Base-by-base conservation (phyloP, 1,140 invertebrate genomes). In the Harpegnathos saltator region DNA sequence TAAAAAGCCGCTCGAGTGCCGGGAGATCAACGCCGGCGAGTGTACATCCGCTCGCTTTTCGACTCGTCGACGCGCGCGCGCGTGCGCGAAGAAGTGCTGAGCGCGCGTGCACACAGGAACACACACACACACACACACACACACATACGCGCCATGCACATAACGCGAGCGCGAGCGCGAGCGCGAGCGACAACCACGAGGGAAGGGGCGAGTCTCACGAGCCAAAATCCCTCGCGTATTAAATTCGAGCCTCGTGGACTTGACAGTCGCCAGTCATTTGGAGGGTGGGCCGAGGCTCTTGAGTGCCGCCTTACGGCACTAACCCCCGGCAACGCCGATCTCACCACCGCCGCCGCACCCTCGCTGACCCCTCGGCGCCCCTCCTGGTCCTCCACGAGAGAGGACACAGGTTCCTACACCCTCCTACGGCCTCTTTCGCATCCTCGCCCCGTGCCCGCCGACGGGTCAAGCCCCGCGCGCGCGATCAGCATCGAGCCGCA, bases 401-500 rank as follows among this genome's bases (percentile, higher is more conserved):
- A 84, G 75, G 63, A 81, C 82, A 75, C 44, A 48, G 54, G 66
- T 82, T 82, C 71, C 75, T 80, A 52, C 69, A 71, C 82, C 75
- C 69, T 65, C 3, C 38, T 44, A 61, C 24, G 65, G n/a, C 17
- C 12, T 29, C 66, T 50, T n/a, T 61, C 77, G 50, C 26, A 22
- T 11, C 19, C 29, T 72, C 65, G 22, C 26, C n/a, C 74, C 38
- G 29, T 5, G 29, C 62, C 62, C 29, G 29, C 62, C 62, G 48
- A n/a, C 74, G 62, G 85, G 85, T 88, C 86, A 88, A 85, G 86
- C 87, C 80, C 78, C 85, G 52, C 65, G 86, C 75, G 85, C 71
- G 86, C 83, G 85, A 88, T 88, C 86, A 88, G 86, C 85, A 88
- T 87, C 86, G 86, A 88, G 86, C 86, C 54, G 82, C 75, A 72